Percentiles rank a stretch among this genome's conserved stretches.
Evolutionary conservation across 2,797 vertebrate species (phyloP).

Genomic region (Halcyon smyrnensis): DNA sequence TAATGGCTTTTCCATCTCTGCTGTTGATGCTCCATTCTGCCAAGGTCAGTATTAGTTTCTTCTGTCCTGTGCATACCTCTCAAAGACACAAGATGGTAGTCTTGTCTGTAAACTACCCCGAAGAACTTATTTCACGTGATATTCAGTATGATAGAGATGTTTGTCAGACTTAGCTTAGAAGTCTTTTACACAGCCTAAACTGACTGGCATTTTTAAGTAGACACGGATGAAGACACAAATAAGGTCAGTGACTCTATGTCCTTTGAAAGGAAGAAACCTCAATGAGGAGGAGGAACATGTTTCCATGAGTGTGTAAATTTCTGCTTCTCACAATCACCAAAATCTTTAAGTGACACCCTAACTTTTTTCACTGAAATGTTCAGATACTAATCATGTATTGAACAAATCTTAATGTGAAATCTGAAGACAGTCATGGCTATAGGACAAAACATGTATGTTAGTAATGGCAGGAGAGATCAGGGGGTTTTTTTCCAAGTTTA

Average conservation of each 20-base stretch:
- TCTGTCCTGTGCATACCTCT: constrained; percentile 55
- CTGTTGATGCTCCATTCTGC: constrained; percentile 22
- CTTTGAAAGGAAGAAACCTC: neutral
- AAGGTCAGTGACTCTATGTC: neutral
- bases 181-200: neutral
- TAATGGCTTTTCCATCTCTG: constrained; percentile 32
- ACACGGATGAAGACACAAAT: neutral
- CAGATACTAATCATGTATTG: neutral
- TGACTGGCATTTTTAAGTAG: neutral
- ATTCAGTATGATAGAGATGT: constrained; percentile 53
- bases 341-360: neutral
- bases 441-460: neutral
- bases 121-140: neutral
- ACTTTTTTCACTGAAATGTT: neutral
- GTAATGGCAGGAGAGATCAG: neutral
- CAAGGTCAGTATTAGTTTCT: neutral
- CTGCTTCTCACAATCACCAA: neutral
- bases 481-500: neutral
- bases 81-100: constrained; percentile 22
- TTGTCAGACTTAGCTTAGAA: constrained; percentile 18
- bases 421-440: neutral
- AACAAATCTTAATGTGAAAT: constrained; percentile 30
- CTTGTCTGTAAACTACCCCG: constrained; percentile 11
- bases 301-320: neutral
- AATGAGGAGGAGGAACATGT: neutral